Percentiles rank a stretch among this genome's conserved stretches.
Conservation (phyloP, 2,113 vertebrate species). For the Sula dactylatra region DNA sequence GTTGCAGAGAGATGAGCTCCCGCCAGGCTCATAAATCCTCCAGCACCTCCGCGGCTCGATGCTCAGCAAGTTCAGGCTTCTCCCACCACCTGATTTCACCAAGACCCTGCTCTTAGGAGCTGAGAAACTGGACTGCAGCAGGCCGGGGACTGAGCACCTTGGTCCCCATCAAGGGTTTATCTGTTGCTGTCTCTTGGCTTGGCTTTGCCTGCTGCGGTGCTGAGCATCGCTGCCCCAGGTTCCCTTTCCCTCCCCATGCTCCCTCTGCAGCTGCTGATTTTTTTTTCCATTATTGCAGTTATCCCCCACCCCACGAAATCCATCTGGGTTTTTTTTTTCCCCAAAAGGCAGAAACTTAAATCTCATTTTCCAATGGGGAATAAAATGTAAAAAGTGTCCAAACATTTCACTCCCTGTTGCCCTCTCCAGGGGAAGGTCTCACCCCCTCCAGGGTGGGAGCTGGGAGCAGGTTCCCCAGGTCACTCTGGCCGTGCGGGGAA, state of each 20-base stretch:
- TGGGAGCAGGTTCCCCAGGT: not conserved
- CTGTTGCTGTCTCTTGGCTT: not conserved
- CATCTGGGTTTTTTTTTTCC: not conserved
- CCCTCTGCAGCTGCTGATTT: not conserved
- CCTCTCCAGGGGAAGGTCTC: not conserved
- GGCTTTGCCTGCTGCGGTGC: not conserved
- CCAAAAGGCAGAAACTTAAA: not conserved
- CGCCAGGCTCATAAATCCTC: not conserved
- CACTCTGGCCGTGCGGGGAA: not conserved
- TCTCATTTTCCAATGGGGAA: not conserved
- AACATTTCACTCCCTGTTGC: not conserved
- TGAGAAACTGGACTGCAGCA: not conserved
- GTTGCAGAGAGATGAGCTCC: not conserved
- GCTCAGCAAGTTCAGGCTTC: not conserved
- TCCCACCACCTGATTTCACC: not conserved
- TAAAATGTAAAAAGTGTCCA: not conserved
- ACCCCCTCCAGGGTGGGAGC: not conserved
- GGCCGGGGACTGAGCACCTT: fast-evolving
- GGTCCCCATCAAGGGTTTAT: not conserved
- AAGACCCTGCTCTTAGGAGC: not conserved
- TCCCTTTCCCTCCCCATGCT: not conserved
- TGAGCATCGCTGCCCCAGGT: fast-evolving
- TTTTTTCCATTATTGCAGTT: not conserved
- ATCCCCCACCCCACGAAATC: not conserved
- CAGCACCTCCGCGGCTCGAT: not conserved